Conservation (phyloP, 2,113 vertebrate species). For the Sminthopsis crassicaudata region DNA sequence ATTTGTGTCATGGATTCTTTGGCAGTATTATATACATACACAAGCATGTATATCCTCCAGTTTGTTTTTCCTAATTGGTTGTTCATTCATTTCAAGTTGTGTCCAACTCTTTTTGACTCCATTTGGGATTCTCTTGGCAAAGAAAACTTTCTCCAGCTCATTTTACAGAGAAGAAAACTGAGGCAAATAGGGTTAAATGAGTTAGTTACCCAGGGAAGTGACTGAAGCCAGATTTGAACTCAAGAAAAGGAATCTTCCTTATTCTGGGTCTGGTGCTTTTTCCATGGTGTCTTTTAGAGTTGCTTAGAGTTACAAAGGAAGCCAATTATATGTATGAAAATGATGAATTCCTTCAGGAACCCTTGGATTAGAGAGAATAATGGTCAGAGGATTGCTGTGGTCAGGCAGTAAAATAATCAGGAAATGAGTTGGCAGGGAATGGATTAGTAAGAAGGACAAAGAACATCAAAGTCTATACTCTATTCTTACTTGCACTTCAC, state of each 20-base stretch:
- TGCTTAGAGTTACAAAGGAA: neutral
- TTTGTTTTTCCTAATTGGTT: too few species aligned
- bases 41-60: neutral
- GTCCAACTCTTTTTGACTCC: too few species aligned
- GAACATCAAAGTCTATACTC: neutral
- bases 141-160: too few species aligned
- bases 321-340: neutral
- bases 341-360: neutral
- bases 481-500: neutral
- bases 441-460: neutral
- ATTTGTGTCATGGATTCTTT: neutral
- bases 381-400: neutral
- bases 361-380: neutral
- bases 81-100: too few species aligned
- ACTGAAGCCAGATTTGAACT: too few species aligned
- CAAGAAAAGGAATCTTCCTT: too few species aligned
- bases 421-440: neutral
- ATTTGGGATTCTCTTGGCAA: too few species aligned
- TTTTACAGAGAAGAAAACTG: too few species aligned
- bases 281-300: too few species aligned
- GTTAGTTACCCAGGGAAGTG: too few species aligned
- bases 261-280: too few species aligned
- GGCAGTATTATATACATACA: neutral
- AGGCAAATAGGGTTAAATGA: too few species aligned
- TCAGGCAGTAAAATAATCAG: neutral